These are phyloP conservation scores for Amphipoea oculea DNA, from an alignment of 2,888 invertebrate species.

Conservation along the genomic window DNA sequence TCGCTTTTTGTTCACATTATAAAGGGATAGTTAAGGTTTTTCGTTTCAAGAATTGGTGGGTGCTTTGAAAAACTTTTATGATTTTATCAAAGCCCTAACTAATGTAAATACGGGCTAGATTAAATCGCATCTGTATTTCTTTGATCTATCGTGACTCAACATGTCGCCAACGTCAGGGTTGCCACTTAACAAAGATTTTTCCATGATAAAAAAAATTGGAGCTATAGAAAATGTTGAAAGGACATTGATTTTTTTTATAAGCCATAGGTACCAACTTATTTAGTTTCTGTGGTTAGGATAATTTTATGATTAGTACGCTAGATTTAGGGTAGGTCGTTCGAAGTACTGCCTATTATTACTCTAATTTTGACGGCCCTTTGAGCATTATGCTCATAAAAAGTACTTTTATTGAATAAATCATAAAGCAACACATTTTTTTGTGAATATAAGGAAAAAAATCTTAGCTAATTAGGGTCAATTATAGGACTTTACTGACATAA, in stretches of 20 bases:
- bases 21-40: not conserved
- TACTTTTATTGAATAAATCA: not conserved
- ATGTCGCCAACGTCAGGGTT: conserved; percentile 59
- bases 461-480: not conserved
- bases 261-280: not conserved
- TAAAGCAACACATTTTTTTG: not conserved
- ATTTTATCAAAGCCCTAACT: conserved; percentile 42
- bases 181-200: conserved; percentile 22
- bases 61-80: conserved; percentile 12
- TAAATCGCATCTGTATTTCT: conserved; percentile 58
- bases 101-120: conserved; percentile 60
- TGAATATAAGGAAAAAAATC: not conserved
- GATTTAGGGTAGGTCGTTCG: conserved; percentile 5
- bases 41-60: not conserved
- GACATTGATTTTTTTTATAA: conserved; percentile 18
- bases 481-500: not conserved
- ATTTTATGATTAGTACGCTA: conserved; percentile 22
- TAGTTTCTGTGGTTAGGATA: not conserved
- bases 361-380: not conserved
- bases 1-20: not conserved
- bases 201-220: conserved; percentile 17
- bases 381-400: conserved; percentile 10
- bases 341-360: conserved; percentile 6
- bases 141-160: conserved; percentile 66
- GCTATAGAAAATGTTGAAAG: conserved; percentile 35